Base-by-base conservation (phyloP, 1,140 invertebrate species). In the Lucilia sericata region DNA sequence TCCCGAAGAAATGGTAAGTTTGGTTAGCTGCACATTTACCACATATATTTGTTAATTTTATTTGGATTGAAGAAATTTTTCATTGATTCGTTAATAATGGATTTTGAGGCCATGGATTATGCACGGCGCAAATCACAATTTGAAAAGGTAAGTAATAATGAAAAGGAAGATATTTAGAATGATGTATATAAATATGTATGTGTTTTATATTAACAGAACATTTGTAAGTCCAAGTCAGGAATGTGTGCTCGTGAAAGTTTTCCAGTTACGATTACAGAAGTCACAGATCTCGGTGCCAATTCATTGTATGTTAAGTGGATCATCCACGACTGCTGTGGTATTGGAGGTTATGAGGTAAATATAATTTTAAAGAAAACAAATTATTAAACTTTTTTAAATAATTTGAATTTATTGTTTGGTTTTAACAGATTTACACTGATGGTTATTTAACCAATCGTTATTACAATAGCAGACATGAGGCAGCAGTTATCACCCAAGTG, bases 371-470 rank as follows among this genome's bases (percentile, higher is more conserved):
- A 49, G 49, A 49, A 49, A 49, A 49, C 1, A 49, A 2, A 49
- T 49, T 49, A n/a, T n/a, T n/a, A n/a, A n/a, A n/a, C n/a, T n/a
- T n/a, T n/a, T n/a, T n/a, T n/a, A n/a, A 49, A 49, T 1, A 30
- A 49, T 49, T 49, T 12, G 5, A 49, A 14, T 49, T 49, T 1
- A 12, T 49, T 51, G 14, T 9, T 47, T 81, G 13, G 0, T 21
- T 17, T 5, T 65, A 2, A 0, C 49, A 90, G 89, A 89, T 90
- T 60, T 90, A 88, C 84, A 86, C 90, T 47, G 89, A 90, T 85
- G 89, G 89, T 13, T 86, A 89, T 83, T 85, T 89, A 75, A 89
- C 87, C 0, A 90, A 89, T 84, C 87, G 89, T 65, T 88, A 88
- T 36, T 88, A 86, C 82, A 86, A 87, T 65, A 87, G 80, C 51